Base-by-base conservation (phyloP, 2,113 vertebrate genomes). In the Chamaea fasciata region DNA sequence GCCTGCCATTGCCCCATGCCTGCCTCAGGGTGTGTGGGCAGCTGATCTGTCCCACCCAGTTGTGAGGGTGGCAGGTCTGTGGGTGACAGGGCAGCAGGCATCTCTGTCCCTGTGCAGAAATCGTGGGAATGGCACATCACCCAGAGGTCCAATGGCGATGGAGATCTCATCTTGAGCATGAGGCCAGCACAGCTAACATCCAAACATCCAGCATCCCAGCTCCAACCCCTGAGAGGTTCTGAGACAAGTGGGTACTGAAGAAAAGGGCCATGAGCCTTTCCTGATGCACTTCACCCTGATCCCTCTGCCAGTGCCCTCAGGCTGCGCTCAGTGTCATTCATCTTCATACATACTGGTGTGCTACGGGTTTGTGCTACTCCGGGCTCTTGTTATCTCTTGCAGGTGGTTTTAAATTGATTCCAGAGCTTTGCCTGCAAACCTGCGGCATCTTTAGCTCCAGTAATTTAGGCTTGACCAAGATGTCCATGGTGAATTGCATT, bases 91-190 rank as follows among this genome's bases (percentile, higher is more conserved):
- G 60, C 12, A 15, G 18, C 77, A 13, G 16, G 33, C 17, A 37
- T 14, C 7, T 21, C 33, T 15, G 9, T 41, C 33, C 18, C 39
- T 31, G 28, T 1, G 0, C 5, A 2, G 27, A 39, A 20, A 57
- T 26, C 23, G 7, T 1, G 2, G n/a, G 33, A 68, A 33, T 1
- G 2, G 31, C 33, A 12, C 4, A 1, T 70, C n/a, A 33, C n/a
- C 28, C 16, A 2, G 22, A 59, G 10, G 8, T 37, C 7, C 13
- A 21, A 2, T 0, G 0, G 44, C 0, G 0, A 15, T 33, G 65
- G 26, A 56, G 33, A 16, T 20, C 19, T 30, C 8, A 9, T 16
- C 11, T 31, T 2, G 3, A 50, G 33, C 14, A 5, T 11, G n/a
- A 26, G 6, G 9, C 9, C 2, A 1, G 33, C 35, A 44, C 44